Percentiles rank a stretch among this genome's conserved stretches.
phyloP scores from a whole-genome alignment of 2,113 vertebrate species.

The Grammomys dolichurus region DNA sequence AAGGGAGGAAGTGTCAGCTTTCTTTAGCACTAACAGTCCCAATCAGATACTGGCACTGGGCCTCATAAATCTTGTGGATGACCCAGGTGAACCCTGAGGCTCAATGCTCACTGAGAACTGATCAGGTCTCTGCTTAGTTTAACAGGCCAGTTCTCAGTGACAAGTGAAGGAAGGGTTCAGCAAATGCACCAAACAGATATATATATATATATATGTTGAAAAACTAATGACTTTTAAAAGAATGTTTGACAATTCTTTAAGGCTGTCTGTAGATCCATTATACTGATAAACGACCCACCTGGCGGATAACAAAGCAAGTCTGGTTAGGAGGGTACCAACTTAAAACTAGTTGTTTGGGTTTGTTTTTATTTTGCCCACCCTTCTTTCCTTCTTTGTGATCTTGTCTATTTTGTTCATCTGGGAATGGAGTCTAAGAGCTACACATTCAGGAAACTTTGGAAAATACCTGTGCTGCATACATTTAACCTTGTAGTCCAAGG shows the following conservation, averaged over 20 bases:
- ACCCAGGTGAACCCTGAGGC: conserved; percentile 91
- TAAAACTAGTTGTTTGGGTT: conserved; percentile 42
- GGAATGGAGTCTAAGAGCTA: conserved; percentile 62
- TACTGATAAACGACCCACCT: conserved; percentile 90
- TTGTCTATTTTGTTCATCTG: background rate
- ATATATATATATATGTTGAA: conserved; percentile 87
- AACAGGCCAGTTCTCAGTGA: conserved; percentile 87
- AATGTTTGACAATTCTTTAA: conserved; percentile 95
- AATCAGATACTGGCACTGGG: conserved; percentile 86
- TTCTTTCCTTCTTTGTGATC: background rate
- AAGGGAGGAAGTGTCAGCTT: conserved; percentile 82
- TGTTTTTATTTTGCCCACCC: background rate
- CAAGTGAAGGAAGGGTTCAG: conserved; percentile 90
- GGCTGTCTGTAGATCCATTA: conserved; percentile 92
- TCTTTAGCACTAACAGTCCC: conserved; percentile 84
- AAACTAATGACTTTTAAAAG: conserved; percentile 93
- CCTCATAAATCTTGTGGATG: conserved; percentile 91
- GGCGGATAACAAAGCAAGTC: conserved; percentile 73
- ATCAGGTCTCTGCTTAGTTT: conserved; percentile 91
- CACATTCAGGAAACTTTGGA: conserved; percentile 66
- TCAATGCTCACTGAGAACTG: conserved; percentile 90
- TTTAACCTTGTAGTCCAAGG: conserved; percentile 88
- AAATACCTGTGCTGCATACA: conserved; percentile 84
- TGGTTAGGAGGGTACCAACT: conserved; percentile 65
- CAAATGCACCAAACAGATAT: conserved; percentile 89